Conservation (phyloP, 2,797 vertebrate species). For the Chrysocyon brachyurus region DNA sequence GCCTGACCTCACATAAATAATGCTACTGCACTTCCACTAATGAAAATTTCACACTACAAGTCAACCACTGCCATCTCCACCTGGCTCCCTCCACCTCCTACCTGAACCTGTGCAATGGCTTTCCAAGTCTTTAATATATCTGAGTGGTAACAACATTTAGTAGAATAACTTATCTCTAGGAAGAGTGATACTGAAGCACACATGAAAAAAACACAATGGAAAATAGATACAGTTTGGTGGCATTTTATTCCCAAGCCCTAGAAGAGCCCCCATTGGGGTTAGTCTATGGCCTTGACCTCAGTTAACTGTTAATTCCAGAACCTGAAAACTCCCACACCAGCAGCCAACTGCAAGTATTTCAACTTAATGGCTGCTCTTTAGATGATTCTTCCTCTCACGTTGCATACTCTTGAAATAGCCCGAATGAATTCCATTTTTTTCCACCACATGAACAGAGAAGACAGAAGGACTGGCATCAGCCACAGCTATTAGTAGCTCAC, state of each 20-base stretch:
- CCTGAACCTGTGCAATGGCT: not conserved
- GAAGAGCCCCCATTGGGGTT: not conserved
- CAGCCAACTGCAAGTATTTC: not conserved
- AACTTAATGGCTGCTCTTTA: not conserved
- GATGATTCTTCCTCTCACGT: not conserved
- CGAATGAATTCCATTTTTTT: not conserved
- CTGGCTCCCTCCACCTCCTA: fast-evolving
- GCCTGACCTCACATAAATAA: not conserved
- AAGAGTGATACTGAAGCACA: not conserved
- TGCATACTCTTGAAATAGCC: not conserved
- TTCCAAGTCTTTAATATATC: not conserved
- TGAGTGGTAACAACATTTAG: not conserved
- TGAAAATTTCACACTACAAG: not conserved
- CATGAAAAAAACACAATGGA: no score
- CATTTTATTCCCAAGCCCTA: no score
- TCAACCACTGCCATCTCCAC: fast-evolving
- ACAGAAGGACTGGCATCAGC: not conserved
- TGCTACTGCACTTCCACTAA: not conserved
- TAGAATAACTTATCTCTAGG: not conserved
- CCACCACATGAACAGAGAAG: not conserved
- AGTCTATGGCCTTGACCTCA: not conserved
- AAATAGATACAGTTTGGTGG: fast-evolving
- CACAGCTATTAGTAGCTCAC: not conserved
- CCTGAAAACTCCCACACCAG: not conserved
- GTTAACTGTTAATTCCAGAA: not conserved